A percentile compares a stretch with the other conserved stretches of the same genome.
Evolutionary conservation across 2,113 vertebrate species (phyloP).

Genomic region (Cisticola juncidis): DNA sequence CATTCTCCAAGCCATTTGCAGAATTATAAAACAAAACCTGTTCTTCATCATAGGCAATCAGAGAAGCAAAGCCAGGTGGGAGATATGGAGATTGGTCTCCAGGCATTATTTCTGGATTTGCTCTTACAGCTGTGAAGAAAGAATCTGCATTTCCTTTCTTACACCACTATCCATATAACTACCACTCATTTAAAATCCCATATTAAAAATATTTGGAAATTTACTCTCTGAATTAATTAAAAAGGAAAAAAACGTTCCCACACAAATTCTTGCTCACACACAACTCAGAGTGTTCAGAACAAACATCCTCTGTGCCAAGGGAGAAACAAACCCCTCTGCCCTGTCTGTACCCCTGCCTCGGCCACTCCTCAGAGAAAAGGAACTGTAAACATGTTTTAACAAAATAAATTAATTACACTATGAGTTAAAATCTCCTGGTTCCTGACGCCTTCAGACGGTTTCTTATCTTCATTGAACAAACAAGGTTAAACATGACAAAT

Average conservation of each 20-base stretch:
- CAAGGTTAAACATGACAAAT: slow-evolving; percentile 29
- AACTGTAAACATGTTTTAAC: not conserved
- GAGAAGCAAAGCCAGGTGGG: not conserved
- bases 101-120: not conserved
- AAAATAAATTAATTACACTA: slow-evolving; percentile 1
- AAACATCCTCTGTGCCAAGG: not conserved
- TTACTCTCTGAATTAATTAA: not conserved
- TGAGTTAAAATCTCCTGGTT: not conserved
- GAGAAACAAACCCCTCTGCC: not conserved
- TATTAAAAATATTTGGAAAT: not conserved
- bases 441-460: not conserved
- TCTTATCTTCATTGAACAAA: not conserved
- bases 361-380: not conserved
- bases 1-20: not conserved
- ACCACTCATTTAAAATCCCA: not conserved
- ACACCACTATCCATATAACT: not conserved
- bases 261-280: not conserved
- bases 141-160: not conserved
- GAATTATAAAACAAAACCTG: not conserved
- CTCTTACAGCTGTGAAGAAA: not conserved
- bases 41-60: not conserved
- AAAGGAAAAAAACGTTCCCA: not conserved
- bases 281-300: not conserved
- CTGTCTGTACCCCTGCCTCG: not conserved
- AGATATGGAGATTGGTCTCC: not conserved